Percentiles rank a stretch among this genome's conserved stretches.
Evolutionary conservation across 2,888 invertebrate species (phyloP).

Genomic region (Shargacucullia verbasci): DNA sequence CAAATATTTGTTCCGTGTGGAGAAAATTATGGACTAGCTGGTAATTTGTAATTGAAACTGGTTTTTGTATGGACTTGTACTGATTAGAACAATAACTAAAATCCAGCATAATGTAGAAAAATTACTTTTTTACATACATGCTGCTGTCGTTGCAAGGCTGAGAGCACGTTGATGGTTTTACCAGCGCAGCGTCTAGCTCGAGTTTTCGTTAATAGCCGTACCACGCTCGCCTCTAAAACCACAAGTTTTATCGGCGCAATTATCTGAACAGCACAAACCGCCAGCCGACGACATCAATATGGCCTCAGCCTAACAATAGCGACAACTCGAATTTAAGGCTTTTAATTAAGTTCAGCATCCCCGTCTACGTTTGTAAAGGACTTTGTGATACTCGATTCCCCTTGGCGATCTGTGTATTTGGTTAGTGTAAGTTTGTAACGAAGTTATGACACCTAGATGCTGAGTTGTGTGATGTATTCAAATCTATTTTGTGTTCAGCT

Average conservation of each 20-base stretch:
- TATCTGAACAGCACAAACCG: constrained; percentile 60
- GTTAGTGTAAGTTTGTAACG: constrained; percentile 56
- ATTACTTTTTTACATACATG: constrained; percentile 2
- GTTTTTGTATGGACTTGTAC: no score
- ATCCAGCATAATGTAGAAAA: background rate
- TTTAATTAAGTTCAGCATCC: constrained; percentile 67
- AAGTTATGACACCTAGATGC: constrained; percentile 55
- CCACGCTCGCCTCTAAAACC: constrained; percentile 49
- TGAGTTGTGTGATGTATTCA: constrained; percentile 68
- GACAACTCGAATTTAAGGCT: constrained; percentile 63
- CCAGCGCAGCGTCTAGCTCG: constrained; percentile 24
- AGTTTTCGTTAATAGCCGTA: constrained; percentile 36
- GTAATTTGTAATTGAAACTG: no score
- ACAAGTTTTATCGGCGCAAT: constrained; percentile 67
- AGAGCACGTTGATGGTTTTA: constrained; percentile 41
- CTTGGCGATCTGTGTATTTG: constrained; percentile 49
- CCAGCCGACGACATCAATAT: constrained; percentile 58
- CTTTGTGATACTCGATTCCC: constrained; percentile 60
- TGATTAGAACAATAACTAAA: no score
- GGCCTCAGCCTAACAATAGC: constrained; percentile 61
- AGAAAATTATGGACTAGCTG: no score
- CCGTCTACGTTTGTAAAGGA: constrained; percentile 54
- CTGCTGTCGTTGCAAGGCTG: constrained; percentile 39
- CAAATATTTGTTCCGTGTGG: no score
- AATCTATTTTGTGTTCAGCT: constrained; percentile 75